Conservation (phyloP, 2,113 vertebrate species). For the Sinocyclocheilus rhinocerous region DNA sequence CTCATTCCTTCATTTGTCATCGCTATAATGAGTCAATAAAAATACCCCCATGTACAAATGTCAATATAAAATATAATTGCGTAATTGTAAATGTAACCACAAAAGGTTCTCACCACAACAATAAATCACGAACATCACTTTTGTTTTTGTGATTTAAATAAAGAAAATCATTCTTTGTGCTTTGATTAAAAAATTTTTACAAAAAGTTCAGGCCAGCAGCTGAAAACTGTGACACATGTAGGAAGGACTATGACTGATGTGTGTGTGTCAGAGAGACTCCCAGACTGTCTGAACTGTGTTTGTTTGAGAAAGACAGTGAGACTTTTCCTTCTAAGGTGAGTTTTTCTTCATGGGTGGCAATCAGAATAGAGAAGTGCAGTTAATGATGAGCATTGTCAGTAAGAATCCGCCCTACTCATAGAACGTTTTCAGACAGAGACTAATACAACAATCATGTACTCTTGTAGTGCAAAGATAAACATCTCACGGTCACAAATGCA, state of each 20-base stretch:
- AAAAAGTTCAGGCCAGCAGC: background rate
- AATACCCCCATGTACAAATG: background rate
- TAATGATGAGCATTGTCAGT: background rate
- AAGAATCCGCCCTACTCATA: background rate
- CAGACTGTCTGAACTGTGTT: conserved; percentile 33
- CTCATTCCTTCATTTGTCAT: background rate
- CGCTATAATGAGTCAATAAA: background rate
- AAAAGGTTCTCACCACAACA: background rate
- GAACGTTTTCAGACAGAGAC: conserved; percentile 31
- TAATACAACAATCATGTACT: conserved; percentile 27
- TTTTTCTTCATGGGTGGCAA: conserved; percentile 42
- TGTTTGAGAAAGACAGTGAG: conserved; percentile 12
- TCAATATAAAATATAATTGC: background rate
- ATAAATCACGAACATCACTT: background rate
- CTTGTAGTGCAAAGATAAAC: conserved; percentile 31
- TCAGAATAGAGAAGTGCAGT: background rate
- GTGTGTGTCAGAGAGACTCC: conserved; percentile 17
- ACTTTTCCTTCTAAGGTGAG: background rate
- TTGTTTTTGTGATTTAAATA: background rate
- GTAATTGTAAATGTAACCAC: background rate
- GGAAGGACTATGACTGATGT: background rate
- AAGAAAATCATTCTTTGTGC: background rate
- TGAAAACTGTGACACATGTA: background rate
- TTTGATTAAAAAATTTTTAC: background rate
- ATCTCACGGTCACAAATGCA: conserved; percentile 39